These are phyloP conservation scores for Cassiopea andromeda DNA, from an alignment of 30 jellyfish, hydroid and myxozoan species.

Conservation along the genomic window DNA sequence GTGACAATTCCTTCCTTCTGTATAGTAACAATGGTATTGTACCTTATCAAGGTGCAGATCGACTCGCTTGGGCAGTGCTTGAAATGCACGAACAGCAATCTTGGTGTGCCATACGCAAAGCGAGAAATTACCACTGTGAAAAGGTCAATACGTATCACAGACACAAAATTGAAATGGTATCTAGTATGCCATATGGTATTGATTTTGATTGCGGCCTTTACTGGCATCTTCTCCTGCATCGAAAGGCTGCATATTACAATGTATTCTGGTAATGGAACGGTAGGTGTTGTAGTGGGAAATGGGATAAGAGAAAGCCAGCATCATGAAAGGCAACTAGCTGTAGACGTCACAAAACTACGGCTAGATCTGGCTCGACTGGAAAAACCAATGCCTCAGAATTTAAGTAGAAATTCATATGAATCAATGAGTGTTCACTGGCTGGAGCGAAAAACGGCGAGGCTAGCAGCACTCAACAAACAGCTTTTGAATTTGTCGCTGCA, in stretches of 20 bases:
- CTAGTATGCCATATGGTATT: constrained; percentile 41
- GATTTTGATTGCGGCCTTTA: constrained; percentile 46
- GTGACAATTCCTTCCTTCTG: constrained; percentile 69
- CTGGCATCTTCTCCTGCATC: constrained; percentile 57
- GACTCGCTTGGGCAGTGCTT: constrained; percentile 46
- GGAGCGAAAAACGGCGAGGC: constrained; percentile 4
- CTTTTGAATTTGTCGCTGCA: constrained; percentile 32
- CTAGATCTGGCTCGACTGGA: neutral
- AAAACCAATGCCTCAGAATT: neutral
- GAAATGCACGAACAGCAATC: constrained; percentile 37
- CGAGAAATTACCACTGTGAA: constrained; percentile 54
- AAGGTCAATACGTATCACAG: constrained; percentile 37
- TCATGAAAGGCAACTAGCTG: neutral
- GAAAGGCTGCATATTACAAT: constrained; percentile 30
- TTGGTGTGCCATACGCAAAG: constrained; percentile 66
- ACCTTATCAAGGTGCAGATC: constrained; percentile 51
- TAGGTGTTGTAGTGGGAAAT: neutral
- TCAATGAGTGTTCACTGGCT: neutral
- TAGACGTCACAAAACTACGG: neutral
- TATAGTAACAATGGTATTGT: constrained; percentile 48
- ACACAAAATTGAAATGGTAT: constrained; percentile 58
- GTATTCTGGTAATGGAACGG: constrained; percentile 1
- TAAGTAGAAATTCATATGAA: neutral
- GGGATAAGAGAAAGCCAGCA: neutral
- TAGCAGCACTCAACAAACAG: neutral